phyloP scores from a whole-genome alignment of 2,113 vertebrate genomes.

The Microcebus ravelobensis region DNA sequence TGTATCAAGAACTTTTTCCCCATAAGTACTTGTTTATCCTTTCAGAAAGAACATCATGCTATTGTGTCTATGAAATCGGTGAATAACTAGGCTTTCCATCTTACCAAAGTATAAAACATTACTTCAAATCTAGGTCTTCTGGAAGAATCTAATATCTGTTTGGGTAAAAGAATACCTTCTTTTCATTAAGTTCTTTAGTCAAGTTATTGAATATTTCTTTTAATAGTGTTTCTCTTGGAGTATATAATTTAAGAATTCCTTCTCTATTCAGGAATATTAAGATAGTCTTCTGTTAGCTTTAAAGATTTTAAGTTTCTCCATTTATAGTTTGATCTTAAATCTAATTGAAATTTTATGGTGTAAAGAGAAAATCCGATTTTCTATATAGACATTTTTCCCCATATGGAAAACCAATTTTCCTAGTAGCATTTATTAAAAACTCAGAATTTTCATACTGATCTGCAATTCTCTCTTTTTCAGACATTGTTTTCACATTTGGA shows the following conservation, averaged over 20 bases:
- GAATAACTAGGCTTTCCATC: not conserved
- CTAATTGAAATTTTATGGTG: not conserved
- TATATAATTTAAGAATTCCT: not conserved
- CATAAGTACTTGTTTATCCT: not conserved
- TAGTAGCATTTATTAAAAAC: not conserved
- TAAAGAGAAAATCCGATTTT: not conserved
- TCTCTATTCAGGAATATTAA: not conserved
- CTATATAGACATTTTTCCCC: not conserved
- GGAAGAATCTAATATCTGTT: not conserved
- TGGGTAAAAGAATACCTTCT: conserved; percentile 46
- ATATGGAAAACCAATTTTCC: not conserved
- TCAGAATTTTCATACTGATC: not conserved
- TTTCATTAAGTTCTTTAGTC: conserved; percentile 54
- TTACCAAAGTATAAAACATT: not conserved
- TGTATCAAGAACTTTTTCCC: not conserved
- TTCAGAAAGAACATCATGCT: not conserved
- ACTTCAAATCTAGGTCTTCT: not conserved
- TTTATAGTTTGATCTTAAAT: not conserved
- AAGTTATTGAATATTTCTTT: conserved; percentile 43
- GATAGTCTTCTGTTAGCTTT: not conserved
- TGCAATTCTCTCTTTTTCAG: not conserved
- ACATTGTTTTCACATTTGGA: not conserved
- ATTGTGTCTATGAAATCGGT: not conserved
- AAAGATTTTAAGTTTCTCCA: not conserved
- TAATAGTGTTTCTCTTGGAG: not conserved